A percentile compares a stretch with the other conserved stretches of the same genome.
These are phyloP conservation scores for roundworm (Caenorhabditis elegans) DNA, from an alignment of 1,140 invertebrate genomes.

Conservation along the genomic window WBcel235 BX284606.5:13525501-13526000, in stretches of 20 bases:
- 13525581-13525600: slow-evolving; percentile 98
- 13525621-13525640: slow-evolving; percentile 94
- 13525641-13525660: slow-evolving; percentile 70
- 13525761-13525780: background rate
- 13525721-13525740: background rate
- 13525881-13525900: too few species aligned
- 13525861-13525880: too few species aligned
- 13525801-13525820: background rate
- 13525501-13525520: slow-evolving; percentile 99
- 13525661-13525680: slow-evolving; percentile 3
- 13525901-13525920: too few species aligned
- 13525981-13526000: too few species aligned
- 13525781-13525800: background rate
- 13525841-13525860: too few species aligned
- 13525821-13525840: background rate
- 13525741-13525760: background rate
- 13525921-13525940: too few species aligned
- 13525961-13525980: too few species aligned
- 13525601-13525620: slow-evolving; percentile 97
- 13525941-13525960: too few species aligned
- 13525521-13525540: slow-evolving; percentile 95
- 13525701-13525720: background rate
- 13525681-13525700: background rate
- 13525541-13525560: slow-evolving; percentile 95
- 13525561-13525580: slow-evolving; percentile 94